Conservation (phyloP, 2,113 vertebrate species). For the Dipodomys stephensi region DNA sequence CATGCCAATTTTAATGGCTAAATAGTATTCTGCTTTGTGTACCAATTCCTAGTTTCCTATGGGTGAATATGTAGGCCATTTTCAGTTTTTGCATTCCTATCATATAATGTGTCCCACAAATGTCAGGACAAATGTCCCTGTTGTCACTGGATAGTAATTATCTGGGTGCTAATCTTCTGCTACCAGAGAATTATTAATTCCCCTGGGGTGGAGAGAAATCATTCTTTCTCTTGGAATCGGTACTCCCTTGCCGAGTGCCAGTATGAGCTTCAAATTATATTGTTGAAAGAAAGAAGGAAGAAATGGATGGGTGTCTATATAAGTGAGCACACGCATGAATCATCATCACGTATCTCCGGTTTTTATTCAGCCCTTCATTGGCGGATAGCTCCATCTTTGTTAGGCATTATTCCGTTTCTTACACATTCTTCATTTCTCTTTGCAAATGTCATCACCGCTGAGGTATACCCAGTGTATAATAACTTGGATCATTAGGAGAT, state of each 20-base stretch:
- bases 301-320: not conserved
- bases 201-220: not conserved
- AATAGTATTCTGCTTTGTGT: not conserved
- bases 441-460: not conserved
- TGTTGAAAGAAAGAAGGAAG: conserved; percentile 14
- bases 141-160: not conserved
- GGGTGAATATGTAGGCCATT: not conserved
- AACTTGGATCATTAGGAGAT: conserved; percentile 31
- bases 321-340: not conserved
- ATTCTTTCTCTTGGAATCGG: not conserved
- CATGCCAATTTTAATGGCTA: not conserved
- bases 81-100: not conserved
- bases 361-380: not conserved
- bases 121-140: not conserved
- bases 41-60: not conserved
- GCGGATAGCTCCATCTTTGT: not conserved
- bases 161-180: not conserved
- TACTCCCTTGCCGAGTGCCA: not conserved
- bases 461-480: not conserved
- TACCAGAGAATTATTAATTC: not conserved
- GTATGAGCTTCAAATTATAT: not conserved
- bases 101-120: not conserved
- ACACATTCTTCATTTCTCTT: not conserved
- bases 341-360: not conserved
- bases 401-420: not conserved